phyloP scores from a whole-genome alignment of 1,140 invertebrate species.

The Radopholus similis region DNA sequence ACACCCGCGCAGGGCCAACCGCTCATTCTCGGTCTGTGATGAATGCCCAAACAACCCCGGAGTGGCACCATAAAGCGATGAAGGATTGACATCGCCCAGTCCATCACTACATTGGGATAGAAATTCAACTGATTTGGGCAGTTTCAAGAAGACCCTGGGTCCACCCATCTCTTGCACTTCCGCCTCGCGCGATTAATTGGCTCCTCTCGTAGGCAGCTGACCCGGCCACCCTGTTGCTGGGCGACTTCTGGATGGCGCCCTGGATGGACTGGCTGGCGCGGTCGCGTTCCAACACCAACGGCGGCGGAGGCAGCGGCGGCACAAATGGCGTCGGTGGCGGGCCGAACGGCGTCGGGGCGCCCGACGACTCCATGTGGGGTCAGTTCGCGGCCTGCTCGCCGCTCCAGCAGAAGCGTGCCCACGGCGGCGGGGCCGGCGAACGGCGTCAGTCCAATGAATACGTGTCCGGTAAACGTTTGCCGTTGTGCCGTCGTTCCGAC shows the following conservation, averaged over 20 bases:
- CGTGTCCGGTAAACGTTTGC: conserved; percentile 23
- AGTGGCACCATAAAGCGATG: too few relatives aligned
- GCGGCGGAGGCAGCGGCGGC: conserved; percentile 12
- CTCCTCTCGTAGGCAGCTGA: conserved; percentile 38
- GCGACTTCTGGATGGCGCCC: conserved; percentile 58
- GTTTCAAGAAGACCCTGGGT: too few relatives aligned
- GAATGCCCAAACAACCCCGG: too few relatives aligned
- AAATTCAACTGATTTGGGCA: too few relatives aligned
- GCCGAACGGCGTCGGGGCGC: not conserved
- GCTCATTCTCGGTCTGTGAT: not conserved
- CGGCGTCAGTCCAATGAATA: conserved; percentile 27
- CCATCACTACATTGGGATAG: too few relatives aligned
- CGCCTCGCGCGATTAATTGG: too few relatives aligned
- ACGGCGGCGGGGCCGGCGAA: not conserved
- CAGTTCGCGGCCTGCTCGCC: conserved; percentile 34
- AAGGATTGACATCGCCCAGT: too few relatives aligned
- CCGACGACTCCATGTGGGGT: conserved; percentile 63
- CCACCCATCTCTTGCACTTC: conserved; percentile 20
- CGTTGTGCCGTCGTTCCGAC: conserved; percentile 9
- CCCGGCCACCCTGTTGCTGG: conserved; percentile 41
- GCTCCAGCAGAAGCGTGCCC: conserved; percentile 31
- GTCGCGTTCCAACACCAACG: conserved; percentile 21
- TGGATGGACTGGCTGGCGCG: conserved; percentile 51
- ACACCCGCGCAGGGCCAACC: not conserved
- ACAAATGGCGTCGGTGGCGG: conserved; percentile 4